Evolutionary conservation across 1,140 invertebrate species (phyloP).

Genomic region (Doryteuthis pealeii): DNA sequence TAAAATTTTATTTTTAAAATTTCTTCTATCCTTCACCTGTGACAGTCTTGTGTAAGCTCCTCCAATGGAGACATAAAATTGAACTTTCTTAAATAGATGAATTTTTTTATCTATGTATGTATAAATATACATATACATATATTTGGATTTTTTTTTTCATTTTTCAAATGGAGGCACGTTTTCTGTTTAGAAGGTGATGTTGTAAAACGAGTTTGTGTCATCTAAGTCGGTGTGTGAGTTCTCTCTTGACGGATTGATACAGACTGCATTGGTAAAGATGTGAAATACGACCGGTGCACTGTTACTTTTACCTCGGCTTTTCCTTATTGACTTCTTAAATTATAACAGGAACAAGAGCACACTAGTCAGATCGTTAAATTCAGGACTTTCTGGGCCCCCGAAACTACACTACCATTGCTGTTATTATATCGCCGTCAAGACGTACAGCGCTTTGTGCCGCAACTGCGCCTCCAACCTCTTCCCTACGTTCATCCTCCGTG

Average conservation of each 20-base stretch:
- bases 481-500: constrained; percentile 91
- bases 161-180: constrained; percentile 52
- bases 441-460: constrained; percentile 74
- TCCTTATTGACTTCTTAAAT: constrained; percentile 62
- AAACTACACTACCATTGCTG: constrained; percentile 65
- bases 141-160: constrained; percentile 6
- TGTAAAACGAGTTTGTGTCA: constrained; percentile 42
- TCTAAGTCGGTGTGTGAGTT: constrained; percentile 43
- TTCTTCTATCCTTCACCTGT: background rate
- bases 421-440: constrained; percentile 91
- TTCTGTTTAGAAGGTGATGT: constrained; percentile 35
- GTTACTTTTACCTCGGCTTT: constrained; percentile 68
- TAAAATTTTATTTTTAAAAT: no score
- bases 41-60: constrained; percentile 26
- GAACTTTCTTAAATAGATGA: background rate
- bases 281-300: constrained; percentile 72
- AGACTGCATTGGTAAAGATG: constrained; percentile 72
- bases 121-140: background rate
- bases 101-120: constrained; percentile 7
- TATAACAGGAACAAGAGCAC: constrained; percentile 81
- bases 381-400: constrained; percentile 51
- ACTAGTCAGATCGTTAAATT: constrained; percentile 69
- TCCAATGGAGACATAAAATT: constrained; percentile 26
- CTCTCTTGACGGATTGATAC: constrained; percentile 46
- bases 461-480: constrained; percentile 77